These are phyloP conservation scores for Zoanthus gigantus DNA, from an alignment of 92 coral and sea anemone species.

Conservation along the genomic window DNA sequence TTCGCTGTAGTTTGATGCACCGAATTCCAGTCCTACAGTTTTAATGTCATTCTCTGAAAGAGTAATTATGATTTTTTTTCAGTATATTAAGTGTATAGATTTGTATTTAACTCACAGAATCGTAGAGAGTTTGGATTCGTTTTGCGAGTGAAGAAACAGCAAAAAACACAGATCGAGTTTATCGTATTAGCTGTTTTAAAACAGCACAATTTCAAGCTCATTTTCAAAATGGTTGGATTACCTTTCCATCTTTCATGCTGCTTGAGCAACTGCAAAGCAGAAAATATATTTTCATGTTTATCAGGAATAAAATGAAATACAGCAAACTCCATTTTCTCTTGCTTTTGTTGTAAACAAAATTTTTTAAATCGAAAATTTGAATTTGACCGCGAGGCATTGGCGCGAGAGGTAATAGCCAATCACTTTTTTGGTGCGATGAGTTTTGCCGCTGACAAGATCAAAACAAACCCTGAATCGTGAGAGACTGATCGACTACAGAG, in stretches of 20 bases:
- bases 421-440: conserved; percentile 23
- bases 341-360: neutral
- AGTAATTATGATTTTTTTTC: too few species aligned
- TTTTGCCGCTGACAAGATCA: conserved; percentile 33
- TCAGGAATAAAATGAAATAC: conserved; percentile 26
- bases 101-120: too few species aligned
- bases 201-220: neutral
- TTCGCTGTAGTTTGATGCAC: conserved; percentile 10
- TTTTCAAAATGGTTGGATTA: neutral
- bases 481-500: neutral
- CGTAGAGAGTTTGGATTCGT: too few species aligned
- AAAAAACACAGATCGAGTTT: neutral
- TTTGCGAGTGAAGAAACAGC: too few species aligned
- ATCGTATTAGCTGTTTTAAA: neutral
- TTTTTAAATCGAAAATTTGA: conserved; percentile 8
- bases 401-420: conserved; percentile 37
- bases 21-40: conserved; percentile 18
- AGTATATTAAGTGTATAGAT: neutral
- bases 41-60: conserved; percentile 9
- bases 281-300: conserved; percentile 1
- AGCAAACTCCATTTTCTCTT: conserved; percentile 26
- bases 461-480: too few species aligned
- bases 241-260: conserved; percentile 30
- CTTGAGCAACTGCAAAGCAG: neutral
- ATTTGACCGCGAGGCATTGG: conserved; percentile 55